Evolutionary conservation across 2,113 vertebrate genomes (phyloP).

Genomic region (Physeter macrocephalus): DNA sequence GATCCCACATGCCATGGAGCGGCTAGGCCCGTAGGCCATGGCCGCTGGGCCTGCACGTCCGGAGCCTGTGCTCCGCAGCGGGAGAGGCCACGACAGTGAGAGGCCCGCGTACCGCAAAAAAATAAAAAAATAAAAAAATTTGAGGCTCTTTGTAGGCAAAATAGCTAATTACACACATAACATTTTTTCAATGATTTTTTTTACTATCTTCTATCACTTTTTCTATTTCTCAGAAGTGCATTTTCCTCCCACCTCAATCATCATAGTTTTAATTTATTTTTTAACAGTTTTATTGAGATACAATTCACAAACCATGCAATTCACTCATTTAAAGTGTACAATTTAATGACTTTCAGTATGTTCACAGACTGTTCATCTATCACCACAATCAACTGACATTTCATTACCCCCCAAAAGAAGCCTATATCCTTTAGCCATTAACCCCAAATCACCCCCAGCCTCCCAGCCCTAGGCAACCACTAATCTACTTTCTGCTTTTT

Average conservation of each 20-base stretch:
- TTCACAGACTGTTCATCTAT: neutral
- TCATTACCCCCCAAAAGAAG: neutral
- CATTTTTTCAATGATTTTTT: neutral
- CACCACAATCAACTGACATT: neutral
- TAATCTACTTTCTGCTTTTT: neutral
- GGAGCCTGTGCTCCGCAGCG: too few species aligned
- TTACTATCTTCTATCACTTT: slow-evolving; percentile 15
- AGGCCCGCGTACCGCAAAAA: too few species aligned
- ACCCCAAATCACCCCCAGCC: neutral
- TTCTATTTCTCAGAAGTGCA: neutral
- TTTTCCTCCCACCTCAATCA: neutral
- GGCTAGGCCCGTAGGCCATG: too few species aligned
- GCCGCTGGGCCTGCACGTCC: too few species aligned
- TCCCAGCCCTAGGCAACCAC: neutral
- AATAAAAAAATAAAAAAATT: too few species aligned
- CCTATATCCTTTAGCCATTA: neutral
- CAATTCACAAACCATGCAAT: neutral
- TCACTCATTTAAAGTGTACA: neutral
- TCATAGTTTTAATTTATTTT: slow-evolving; percentile 5
- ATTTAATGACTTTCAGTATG: neutral
- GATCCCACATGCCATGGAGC: too few species aligned
- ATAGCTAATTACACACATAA: neutral
- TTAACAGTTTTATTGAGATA: slow-evolving; percentile 16
- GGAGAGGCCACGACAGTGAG: too few species aligned
- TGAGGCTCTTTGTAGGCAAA: neutral